A percentile compares a stretch with the other conserved stretches of the same genome.
These are phyloP conservation scores for Cephonodes hylas DNA, from an alignment of 2,888 invertebrate species.

Conservation along the genomic window DNA sequence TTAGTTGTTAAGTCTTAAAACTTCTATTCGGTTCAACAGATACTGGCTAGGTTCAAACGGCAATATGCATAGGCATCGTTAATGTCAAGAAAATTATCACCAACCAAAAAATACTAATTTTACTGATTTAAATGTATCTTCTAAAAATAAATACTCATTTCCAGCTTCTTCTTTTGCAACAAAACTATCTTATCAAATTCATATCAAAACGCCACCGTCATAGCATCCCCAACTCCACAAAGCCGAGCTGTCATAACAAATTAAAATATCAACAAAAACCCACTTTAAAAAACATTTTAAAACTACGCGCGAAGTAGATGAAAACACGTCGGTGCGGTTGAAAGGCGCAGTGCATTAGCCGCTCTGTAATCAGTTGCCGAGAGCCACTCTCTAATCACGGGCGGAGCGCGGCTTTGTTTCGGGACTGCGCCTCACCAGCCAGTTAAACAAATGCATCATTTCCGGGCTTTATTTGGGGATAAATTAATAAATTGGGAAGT, in stretches of 20 bases:
- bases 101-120: no score
- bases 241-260: neutral
- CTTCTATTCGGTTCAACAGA: no score
- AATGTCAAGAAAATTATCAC: no score
- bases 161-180: no score
- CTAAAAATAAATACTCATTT: no score
- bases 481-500: no score
- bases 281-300: neutral
- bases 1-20: no score
- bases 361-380: conserved; percentile 46
- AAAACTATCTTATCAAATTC: no score
- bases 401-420: conserved; percentile 14
- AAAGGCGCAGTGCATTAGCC: conserved; percentile 41
- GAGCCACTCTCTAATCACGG: conserved; percentile 42
- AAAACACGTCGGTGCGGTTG: neutral
- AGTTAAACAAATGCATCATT: neutral
- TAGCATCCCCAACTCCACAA: neutral
- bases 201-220: neutral
- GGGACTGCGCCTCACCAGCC: neutral
- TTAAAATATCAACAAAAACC: neutral
- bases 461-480: conserved; percentile 6
- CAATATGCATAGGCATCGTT: no score
- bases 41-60: no score
- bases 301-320: neutral
- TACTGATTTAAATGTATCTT: no score